phyloP scores from a whole-genome alignment of 1,140 invertebrate species.

The Cardiocondyla obscurior region DNA sequence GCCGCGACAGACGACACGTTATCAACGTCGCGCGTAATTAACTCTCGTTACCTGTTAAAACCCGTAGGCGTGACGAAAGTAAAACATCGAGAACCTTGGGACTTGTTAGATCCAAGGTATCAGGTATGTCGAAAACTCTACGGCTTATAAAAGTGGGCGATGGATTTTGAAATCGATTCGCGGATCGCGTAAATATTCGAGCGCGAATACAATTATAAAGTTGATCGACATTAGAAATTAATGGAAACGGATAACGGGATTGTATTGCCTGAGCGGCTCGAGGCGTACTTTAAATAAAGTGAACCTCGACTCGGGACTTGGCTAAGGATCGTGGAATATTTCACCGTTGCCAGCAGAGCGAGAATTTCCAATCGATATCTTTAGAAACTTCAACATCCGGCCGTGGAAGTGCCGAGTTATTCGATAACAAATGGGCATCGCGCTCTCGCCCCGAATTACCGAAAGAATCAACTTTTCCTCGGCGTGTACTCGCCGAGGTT shows the following conservation, averaged over 20 bases:
- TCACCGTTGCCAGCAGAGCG: background rate
- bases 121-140: background rate
- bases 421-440: background rate
- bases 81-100: background rate
- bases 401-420: background rate
- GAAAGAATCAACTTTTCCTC: background rate
- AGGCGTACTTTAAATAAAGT: background rate
- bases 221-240: constrained; percentile 1
- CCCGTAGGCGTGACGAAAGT: background rate
- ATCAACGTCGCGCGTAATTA: background rate
- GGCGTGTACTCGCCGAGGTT: background rate
- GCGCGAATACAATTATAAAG: background rate
- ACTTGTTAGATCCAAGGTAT: background rate
- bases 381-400: background rate
- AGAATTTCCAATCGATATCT: background rate
- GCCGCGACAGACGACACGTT: background rate
- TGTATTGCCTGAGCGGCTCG: background rate
- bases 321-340: background rate
- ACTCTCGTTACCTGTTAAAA: background rate
- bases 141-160: background rate
- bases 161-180: background rate
- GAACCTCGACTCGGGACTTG: background rate
- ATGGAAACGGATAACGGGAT: background rate
- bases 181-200: background rate
- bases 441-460: background rate